These are phyloP conservation scores for Corbicula japonica DNA, from an alignment of 2,888 invertebrate genomes.

Conservation along the genomic window DNA sequence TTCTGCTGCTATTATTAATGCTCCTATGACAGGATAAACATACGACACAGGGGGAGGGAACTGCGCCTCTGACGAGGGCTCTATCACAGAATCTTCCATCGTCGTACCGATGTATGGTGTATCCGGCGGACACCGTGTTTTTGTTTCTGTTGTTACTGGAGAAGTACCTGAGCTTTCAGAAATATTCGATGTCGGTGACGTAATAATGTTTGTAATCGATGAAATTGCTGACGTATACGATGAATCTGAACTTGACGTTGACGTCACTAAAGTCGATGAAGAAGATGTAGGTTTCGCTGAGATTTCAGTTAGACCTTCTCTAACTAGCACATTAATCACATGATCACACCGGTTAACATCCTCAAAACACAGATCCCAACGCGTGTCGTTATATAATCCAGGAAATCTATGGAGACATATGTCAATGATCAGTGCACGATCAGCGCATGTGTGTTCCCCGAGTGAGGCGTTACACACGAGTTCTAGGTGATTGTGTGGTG, in stretches of 20 bases:
- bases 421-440: conserved; percentile 41
- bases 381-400: conserved; percentile 37
- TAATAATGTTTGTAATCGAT: too few relatives aligned
- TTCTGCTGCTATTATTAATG: conserved; percentile 32
- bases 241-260: too few relatives aligned
- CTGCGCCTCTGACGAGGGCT: too few relatives aligned
- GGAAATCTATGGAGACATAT: conserved; percentile 35
- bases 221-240: too few relatives aligned
- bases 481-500: conserved; percentile 47
- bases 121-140: too few relatives aligned
- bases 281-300: too few relatives aligned
- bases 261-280: too few relatives aligned
- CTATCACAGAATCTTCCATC: not conserved
- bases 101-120: too few relatives aligned
- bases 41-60: conserved; percentile 17
- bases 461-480: conserved; percentile 36
- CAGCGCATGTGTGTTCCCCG: conserved; percentile 19
- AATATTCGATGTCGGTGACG: too few relatives aligned
- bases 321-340: conserved; percentile 1
- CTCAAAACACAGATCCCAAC: conserved; percentile 39
- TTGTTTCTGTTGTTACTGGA: too few relatives aligned
- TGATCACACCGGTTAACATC: conserved; percentile 25
- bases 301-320: too few relatives aligned
- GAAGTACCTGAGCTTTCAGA: too few relatives aligned
- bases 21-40: conserved; percentile 32